Evolutionary conservation across 2,888 invertebrate species (phyloP).

Genomic region (Acrobeloides nanus): DNA sequence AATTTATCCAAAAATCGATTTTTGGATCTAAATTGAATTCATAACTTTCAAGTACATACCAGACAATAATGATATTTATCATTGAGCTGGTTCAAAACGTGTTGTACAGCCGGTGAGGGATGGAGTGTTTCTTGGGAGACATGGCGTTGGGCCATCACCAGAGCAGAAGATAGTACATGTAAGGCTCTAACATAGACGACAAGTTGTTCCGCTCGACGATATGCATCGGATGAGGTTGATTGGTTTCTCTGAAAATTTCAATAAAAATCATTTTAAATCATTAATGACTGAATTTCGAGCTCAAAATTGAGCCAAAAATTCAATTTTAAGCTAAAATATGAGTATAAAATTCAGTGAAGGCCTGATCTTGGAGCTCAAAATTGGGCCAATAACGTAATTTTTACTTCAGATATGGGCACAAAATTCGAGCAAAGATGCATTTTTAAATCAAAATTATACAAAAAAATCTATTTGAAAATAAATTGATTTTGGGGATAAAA

Average conservation of each 20-base stretch:
- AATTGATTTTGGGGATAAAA: too few species aligned
- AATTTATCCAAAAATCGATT: background rate
- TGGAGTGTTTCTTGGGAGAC: constrained; percentile 64
- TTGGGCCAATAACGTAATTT: too few species aligned
- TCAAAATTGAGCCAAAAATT: too few species aligned
- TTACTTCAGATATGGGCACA: too few species aligned
- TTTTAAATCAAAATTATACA: too few species aligned
- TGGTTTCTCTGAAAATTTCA: constrained; percentile 11
- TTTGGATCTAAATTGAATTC: background rate
- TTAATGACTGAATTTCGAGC: too few species aligned
- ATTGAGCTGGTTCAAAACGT: constrained; percentile 79
- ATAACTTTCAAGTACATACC: constrained; percentile 64
- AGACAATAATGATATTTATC: constrained; percentile 82
- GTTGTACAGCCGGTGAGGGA: constrained; percentile 74
- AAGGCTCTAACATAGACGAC: constrained; percentile 80
- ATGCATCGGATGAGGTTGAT: constrained; percentile 42
- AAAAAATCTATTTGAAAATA: too few species aligned
- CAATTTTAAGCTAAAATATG: too few species aligned
- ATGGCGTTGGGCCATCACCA: constrained; percentile 60
- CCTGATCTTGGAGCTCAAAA: too few species aligned
- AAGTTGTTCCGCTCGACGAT: constrained; percentile 69
- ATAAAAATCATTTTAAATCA: background rate
- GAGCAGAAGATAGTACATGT: constrained; percentile 86
- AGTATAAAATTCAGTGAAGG: too few species aligned
- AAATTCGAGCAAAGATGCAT: too few species aligned